Evolutionary conservation across 2,113 vertebrate genomes (phyloP).

Genomic region (Pachyramphus minor): DNA sequence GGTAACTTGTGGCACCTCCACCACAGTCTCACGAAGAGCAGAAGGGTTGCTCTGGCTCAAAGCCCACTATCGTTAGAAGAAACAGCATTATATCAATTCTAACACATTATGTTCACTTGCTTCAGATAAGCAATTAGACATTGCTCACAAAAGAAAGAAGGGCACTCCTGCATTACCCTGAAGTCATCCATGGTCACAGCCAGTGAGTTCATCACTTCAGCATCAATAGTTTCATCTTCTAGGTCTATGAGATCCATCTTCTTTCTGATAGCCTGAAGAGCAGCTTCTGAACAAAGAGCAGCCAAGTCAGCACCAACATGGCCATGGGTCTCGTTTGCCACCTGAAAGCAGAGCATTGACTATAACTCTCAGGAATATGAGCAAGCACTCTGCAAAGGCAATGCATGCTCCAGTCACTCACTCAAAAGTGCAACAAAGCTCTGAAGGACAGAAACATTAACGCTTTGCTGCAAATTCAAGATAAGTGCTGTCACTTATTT

Average conservation of each 20-base stretch:
- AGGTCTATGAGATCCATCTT: slow-evolving; percentile 99
- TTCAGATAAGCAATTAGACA: not conserved
- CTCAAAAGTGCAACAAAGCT: not conserved
- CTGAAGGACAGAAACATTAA: not conserved
- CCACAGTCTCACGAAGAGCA: slow-evolving; percentile 92
- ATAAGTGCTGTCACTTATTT: not conserved
- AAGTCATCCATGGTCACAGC: slow-evolving; percentile 99
- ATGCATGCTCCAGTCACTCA: not conserved
- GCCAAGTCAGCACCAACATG: slow-evolving; percentile 97
- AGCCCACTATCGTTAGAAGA: slow-evolving; percentile 82
- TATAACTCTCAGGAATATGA: not conserved
- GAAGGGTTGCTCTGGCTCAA: slow-evolving; percentile 97
- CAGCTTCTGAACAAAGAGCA: slow-evolving; percentile 96
- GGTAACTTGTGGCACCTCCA: slow-evolving; percentile 95
- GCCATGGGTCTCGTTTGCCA: slow-evolving; percentile 97
- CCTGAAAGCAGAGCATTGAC: slow-evolving; percentile 71
- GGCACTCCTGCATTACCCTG: slow-evolving; percentile 78
- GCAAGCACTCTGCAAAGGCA: not conserved
- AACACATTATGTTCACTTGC: not conserved
- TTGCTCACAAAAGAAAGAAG: not conserved
- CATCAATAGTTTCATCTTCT: slow-evolving; percentile 97
- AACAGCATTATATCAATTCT: not conserved
- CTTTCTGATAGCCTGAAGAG: slow-evolving; percentile 97
- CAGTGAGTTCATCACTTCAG: slow-evolving; percentile 97
- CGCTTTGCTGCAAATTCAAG: not conserved